These are phyloP conservation scores for Atta cephalotes DNA, from an alignment of 1,140 invertebrate genomes.

Conservation along the genomic window DNA sequence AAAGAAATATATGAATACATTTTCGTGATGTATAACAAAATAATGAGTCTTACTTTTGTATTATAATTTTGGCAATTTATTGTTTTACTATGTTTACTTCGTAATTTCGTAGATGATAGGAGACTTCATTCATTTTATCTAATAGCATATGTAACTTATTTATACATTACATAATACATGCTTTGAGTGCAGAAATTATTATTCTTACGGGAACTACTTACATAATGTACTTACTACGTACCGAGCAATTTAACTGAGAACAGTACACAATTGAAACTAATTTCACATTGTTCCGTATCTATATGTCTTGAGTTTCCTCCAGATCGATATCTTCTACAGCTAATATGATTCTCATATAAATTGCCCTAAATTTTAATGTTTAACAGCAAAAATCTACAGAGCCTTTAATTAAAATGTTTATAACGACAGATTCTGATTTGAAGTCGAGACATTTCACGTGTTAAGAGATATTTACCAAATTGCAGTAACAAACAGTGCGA, in stretches of 20 bases:
- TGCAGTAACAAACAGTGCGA: not conserved
- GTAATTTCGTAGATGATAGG: not conserved
- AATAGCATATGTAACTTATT: not conserved
- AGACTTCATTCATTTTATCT: conserved; percentile 5
- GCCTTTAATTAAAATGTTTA: conserved; percentile 4
- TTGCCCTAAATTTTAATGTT: not conserved
- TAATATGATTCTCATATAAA: conserved; percentile 4
- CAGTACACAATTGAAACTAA: not conserved
- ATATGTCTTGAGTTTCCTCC: not conserved
- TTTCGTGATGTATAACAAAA: not conserved
- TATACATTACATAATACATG: conserved; percentile 10
- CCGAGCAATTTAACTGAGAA: not conserved
- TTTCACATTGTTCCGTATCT: conserved; percentile 13
- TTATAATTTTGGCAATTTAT: not conserved
- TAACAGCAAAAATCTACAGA: not conserved
- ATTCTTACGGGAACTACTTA: conserved; percentile 26
- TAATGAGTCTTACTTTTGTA: not conserved
- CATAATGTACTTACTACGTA: not conserved
- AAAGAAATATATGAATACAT: not conserved
- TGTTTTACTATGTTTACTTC: conserved; percentile 6
- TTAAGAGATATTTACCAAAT: conserved; percentile 25
- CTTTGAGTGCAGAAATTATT: conserved; percentile 11
- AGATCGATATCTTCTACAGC: conserved; percentile 9
- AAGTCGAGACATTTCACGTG: not conserved
- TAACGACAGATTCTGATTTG: conserved; percentile 20